phyloP scores from a whole-genome alignment of 2,888 invertebrate species.

The Harpalus rubripes region DNA sequence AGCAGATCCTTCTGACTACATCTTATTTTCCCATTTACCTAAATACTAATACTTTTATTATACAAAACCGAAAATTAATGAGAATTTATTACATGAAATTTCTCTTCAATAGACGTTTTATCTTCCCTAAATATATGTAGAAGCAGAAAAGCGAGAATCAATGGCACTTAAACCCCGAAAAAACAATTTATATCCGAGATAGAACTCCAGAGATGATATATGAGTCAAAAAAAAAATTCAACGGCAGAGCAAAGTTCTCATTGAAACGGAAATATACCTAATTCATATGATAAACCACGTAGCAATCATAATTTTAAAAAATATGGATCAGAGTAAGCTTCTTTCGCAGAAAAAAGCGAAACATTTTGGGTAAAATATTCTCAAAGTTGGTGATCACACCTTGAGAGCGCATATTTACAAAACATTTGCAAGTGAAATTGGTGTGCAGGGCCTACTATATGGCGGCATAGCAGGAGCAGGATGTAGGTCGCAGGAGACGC shows the following conservation, averaged over 20 bases:
- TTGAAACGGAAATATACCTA: slow-evolving; percentile 19
- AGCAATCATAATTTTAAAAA: slow-evolving; percentile 50
- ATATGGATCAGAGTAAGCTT: slow-evolving; percentile 31
- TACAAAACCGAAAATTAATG: too few relatives aligned
- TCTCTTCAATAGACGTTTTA: not conserved
- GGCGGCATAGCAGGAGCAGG: slow-evolving; percentile 8
- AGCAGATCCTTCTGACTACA: too few relatives aligned
- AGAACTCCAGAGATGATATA: not conserved
- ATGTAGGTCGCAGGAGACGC: slow-evolving; percentile 27
- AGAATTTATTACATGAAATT: too few relatives aligned
- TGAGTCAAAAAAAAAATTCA: not conserved
- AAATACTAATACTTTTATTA: too few relatives aligned
- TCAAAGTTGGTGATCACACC: slow-evolving; percentile 52
- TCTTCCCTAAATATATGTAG: not conserved
- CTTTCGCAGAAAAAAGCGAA: slow-evolving; percentile 43
- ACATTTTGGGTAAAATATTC: slow-evolving; percentile 51
- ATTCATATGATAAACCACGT: slow-evolving; percentile 54
- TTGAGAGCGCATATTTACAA: slow-evolving; percentile 66
- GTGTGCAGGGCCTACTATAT: slow-evolving; percentile 23
- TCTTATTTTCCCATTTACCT: too few relatives aligned
- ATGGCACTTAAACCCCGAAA: not conserved
- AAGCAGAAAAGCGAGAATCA: not conserved
- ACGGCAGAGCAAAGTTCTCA: not conserved
- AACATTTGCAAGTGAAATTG: slow-evolving; percentile 67
- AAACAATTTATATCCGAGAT: slow-evolving; percentile 3